Conservation (phyloP, 2,888 invertebrate genomes). For the Drosophila formosana region DNA sequence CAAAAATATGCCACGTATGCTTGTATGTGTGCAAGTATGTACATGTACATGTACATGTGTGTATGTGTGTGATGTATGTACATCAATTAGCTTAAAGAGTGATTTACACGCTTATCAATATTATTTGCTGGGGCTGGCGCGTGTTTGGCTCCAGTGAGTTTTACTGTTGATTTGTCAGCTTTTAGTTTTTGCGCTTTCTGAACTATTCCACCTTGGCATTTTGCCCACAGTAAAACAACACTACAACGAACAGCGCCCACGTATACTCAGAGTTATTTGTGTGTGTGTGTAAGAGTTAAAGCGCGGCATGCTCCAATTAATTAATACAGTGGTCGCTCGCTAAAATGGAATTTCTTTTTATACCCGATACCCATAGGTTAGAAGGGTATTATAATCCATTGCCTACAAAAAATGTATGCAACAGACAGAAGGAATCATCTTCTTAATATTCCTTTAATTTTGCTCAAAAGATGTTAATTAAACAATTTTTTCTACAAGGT, state of each 20-base stretch:
- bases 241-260: neutral
- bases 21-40: neutral
- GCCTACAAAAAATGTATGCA: too few species aligned
- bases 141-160: slow-evolving; percentile 60
- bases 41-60: too few species aligned
- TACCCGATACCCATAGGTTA: too few species aligned
- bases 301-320: neutral
- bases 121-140: slow-evolving; percentile 57
- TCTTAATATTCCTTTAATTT: too few species aligned
- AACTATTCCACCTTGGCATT: slow-evolving; percentile 21
- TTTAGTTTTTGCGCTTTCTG: slow-evolving; percentile 20
- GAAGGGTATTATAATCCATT: too few species aligned
- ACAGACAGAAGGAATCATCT: too few species aligned
- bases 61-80: neutral
- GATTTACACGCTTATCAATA: slow-evolving; percentile 63
- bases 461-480: too few species aligned
- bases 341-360: neutral
- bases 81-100: slow-evolving; percentile 50
- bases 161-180: slow-evolving; percentile 30
- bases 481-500: too few species aligned
- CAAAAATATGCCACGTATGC: slow-evolving; percentile 4
- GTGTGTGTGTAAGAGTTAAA: neutral
- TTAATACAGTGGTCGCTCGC: neutral
- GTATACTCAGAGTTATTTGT: neutral
- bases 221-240: slow-evolving; percentile 26